These are phyloP conservation scores for Prunella fulvescens DNA, from an alignment of 2,113 vertebrate genomes.

Conservation along the genomic window DNA sequence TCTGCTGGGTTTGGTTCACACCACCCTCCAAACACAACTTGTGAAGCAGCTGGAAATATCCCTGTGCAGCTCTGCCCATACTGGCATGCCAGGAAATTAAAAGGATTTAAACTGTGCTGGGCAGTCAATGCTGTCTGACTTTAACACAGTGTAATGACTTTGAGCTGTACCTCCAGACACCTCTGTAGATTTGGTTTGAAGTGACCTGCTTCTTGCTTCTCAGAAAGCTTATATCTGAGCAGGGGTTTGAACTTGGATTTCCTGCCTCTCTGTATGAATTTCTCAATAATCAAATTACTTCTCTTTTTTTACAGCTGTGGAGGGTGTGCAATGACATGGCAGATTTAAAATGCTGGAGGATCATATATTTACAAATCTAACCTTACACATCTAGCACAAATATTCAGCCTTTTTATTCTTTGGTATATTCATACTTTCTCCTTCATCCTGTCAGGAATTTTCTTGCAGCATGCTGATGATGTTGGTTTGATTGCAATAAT, in stretches of 20 bases:
- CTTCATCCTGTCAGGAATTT: neutral
- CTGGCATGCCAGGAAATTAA: neutral
- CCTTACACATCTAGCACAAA: neutral
- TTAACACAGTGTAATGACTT: neutral
- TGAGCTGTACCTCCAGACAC: neutral
- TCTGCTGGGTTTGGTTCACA: neutral
- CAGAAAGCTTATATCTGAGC: neutral
- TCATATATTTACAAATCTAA: neutral
- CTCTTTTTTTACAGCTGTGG: neutral
- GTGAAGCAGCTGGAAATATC: neutral
- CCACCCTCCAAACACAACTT: neutral
- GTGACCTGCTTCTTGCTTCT: neutral
- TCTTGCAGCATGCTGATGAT: neutral
- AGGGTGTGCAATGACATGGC: neutral
- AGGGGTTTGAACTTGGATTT: neutral
- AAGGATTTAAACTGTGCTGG: neutral
- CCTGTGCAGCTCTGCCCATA: neutral
- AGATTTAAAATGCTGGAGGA: slow-evolving; percentile 11
- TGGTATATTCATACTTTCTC: neutral
- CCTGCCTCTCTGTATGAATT: neutral
- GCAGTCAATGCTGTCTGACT: neutral
- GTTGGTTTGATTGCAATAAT: neutral
- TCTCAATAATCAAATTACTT: neutral
- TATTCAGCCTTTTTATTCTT: neutral
- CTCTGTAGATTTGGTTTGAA: neutral